phyloP scores from a whole-genome alignment of 1,140 invertebrate species.

The Drosophila takahashii region DNA sequence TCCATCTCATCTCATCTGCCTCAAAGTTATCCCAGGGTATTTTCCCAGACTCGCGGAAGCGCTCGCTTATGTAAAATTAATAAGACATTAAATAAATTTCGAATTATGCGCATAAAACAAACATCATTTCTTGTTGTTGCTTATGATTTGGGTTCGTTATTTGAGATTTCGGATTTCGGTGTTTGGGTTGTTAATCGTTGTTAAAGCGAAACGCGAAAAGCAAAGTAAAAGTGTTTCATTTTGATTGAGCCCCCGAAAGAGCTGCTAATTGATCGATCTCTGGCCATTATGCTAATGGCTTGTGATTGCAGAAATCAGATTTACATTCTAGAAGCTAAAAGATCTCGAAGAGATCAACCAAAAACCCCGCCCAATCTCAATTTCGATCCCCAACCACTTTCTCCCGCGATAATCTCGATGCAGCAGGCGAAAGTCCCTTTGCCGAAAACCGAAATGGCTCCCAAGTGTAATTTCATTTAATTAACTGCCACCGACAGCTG shows the following conservation, averaged over 20 bases:
- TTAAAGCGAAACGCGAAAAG: conserved; percentile 62
- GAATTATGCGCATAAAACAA: conserved; percentile 70
- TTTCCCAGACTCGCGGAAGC: conserved; percentile 56
- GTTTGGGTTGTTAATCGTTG: conserved; percentile 29
- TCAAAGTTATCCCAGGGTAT: conserved; percentile 1
- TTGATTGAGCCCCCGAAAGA: conserved; percentile 15
- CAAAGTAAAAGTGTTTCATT: conserved; percentile 69
- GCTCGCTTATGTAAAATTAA: conserved; percentile 70
- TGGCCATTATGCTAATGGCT: conserved; percentile 44
- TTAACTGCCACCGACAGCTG: conserved; percentile 31
- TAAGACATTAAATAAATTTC: conserved; percentile 73
- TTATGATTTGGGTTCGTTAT: background rate
- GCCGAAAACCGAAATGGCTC: conserved; percentile 8
- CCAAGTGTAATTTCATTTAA: conserved; percentile 59
- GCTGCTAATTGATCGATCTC: conserved; percentile 46
- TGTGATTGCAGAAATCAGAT: conserved; percentile 3
- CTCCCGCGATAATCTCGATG: conserved; percentile 3
- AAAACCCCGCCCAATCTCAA: background rate
- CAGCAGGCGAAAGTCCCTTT: conserved; percentile 24
- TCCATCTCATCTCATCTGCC: conserved; percentile 18
- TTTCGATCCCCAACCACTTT: conserved; percentile 1
- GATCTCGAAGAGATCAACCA: conserved; percentile 3
- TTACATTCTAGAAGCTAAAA: conserved; percentile 1
- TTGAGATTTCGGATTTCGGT: background rate
- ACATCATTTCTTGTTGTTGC: conserved; percentile 40